A percentile compares a stretch with the other conserved stretches of the same genome.
phyloP scores from a whole-genome alignment of 2,888 invertebrate species.

The Silvanus unidentatus region DNA sequence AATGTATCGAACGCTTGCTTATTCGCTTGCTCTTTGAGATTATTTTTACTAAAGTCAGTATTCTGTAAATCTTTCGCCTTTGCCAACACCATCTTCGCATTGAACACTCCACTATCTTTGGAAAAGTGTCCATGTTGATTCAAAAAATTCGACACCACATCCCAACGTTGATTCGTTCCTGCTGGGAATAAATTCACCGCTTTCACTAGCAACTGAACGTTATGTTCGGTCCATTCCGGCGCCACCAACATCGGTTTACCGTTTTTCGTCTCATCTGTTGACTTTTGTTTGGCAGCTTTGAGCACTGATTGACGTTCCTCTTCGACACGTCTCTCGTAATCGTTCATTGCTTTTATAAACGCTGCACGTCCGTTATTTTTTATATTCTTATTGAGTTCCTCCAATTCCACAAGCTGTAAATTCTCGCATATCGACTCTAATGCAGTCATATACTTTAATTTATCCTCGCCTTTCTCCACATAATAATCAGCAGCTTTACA shows the following conservation, averaged over 20 bases:
- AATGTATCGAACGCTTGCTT: constrained; percentile 89
- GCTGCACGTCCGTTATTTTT: constrained; percentile 59
- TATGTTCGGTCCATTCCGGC: constrained; percentile 75
- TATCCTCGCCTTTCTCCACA: constrained; percentile 63
- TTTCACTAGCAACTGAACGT: constrained; percentile 87
- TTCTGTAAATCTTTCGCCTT: constrained; percentile 95
- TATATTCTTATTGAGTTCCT: constrained; percentile 67
- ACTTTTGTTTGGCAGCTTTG: constrained; percentile 50
- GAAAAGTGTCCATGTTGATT: constrained; percentile 72
- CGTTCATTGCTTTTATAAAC: constrained; percentile 62
- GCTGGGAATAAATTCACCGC: constrained; percentile 97
- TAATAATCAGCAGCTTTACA: constrained; percentile 82
- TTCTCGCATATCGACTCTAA: constrained; percentile 87
- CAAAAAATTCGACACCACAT: constrained; percentile 89
- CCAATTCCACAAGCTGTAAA: constrained; percentile 64
- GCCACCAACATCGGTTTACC: constrained; percentile 47
- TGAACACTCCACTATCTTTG: constrained; percentile 56
- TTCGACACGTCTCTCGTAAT: constrained; percentile 71
- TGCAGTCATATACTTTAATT: constrained; percentile 80
- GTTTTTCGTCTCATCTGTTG: constrained; percentile 44
- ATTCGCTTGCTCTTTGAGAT: constrained; percentile 81
- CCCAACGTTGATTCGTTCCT: constrained; percentile 82
- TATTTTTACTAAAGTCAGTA: constrained; percentile 77
- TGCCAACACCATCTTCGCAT: constrained; percentile 86
- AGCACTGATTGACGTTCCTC: constrained; percentile 64